Percentiles rank a stretch among this genome's conserved stretches.
Evolutionary conservation across 2,797 vertebrate species (phyloP).

Genomic region (Cuculus canorus): DNA sequence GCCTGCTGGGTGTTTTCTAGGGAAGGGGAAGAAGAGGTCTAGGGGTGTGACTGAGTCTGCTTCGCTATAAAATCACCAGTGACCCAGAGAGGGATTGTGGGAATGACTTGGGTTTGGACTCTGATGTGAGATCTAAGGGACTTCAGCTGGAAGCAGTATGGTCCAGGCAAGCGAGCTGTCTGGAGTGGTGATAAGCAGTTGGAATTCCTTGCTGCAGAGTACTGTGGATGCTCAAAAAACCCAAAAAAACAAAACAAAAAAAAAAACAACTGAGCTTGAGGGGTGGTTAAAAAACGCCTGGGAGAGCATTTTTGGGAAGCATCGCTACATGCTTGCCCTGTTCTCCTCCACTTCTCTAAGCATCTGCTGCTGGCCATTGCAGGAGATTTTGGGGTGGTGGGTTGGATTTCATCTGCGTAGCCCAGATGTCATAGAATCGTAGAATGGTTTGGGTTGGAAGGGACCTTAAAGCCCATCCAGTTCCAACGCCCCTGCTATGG

Average conservation of each 20-base stretch:
- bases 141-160: not conserved
- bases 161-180: too few relatives aligned
- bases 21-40: not conserved
- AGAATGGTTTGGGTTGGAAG: too few relatives aligned
- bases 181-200: not conserved
- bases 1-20: not conserved
- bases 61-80: not conserved
- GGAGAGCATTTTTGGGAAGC: not conserved
- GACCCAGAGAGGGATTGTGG: not conserved
- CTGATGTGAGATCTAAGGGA: not conserved
- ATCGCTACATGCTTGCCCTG: not conserved
- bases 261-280: not conserved
- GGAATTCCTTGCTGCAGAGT: not conserved
- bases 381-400: not conserved
- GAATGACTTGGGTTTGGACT: not conserved
- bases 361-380: not conserved
- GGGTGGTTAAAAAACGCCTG: not conserved
- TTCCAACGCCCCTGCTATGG: too few relatives aligned
- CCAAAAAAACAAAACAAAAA: too few relatives aligned
- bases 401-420: not conserved
- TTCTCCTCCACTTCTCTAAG: not conserved
- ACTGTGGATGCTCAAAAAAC: not conserved
- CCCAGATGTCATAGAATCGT: too few relatives aligned
- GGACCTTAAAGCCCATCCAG: too few relatives aligned
- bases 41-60: not conserved